phyloP scores from a whole-genome alignment of 2,797 vertebrate species.

The Eidolon dupreanum region DNA sequence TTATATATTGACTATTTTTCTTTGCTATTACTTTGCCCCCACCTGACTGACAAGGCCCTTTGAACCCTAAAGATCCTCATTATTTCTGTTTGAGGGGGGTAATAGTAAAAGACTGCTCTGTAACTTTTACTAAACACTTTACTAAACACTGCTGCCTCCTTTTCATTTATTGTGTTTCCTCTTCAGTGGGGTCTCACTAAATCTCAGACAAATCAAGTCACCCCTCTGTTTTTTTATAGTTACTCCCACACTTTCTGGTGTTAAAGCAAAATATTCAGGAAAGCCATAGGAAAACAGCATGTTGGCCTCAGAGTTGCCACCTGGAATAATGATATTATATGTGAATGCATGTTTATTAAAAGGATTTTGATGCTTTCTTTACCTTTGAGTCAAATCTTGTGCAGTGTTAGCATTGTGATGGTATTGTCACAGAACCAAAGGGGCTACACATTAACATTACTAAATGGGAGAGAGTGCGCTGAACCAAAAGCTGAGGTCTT shows the following conservation, averaged over 20 bases:
- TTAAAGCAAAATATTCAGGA: not conserved
- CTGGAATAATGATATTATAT: not conserved
- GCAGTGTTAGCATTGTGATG: not conserved
- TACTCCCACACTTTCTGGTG: not conserved
- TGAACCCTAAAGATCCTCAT: not conserved
- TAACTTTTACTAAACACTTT: constrained; percentile 14
- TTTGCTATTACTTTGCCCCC: not conserved
- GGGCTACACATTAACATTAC: not conserved
- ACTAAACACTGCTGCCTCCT: not conserved
- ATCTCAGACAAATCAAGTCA: not conserved
- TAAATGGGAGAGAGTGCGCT: not conserved
- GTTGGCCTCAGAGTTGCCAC: not conserved
- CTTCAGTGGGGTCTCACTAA: not conserved
- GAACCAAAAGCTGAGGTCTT: not conserved
- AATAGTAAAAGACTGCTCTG: not conserved
- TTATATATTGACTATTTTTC: constrained; percentile 8
- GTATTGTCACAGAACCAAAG: not conserved
- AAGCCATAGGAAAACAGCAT: not conserved
- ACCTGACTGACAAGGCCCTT: not conserved
- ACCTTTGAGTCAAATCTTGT: constrained; percentile 5
- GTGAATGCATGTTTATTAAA: not conserved
- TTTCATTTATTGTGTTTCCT: not conserved
- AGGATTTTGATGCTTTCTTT: constrained; percentile 1
- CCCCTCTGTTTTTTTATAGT: not conserved
- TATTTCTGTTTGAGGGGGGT: not conserved